These are phyloP conservation scores for Trichogramma pretiosum DNA, from an alignment of 1,140 invertebrate species.

Conservation along the genomic window DNA sequence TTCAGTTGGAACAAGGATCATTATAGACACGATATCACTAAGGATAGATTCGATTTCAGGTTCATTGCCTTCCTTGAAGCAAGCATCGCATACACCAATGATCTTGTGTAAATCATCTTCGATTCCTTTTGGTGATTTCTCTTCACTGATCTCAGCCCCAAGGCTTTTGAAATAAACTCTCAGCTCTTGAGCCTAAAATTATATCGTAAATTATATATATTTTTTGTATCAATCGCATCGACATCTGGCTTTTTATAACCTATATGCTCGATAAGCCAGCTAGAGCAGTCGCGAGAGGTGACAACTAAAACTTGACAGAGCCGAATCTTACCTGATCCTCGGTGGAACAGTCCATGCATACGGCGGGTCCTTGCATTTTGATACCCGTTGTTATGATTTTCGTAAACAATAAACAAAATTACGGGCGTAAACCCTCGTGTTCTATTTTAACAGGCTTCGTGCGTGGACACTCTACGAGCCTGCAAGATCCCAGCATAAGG, in stretches of 20 bases:
- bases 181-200: constrained; percentile 73
- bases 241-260: background rate
- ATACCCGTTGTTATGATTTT: constrained; percentile 3
- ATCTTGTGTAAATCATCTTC: constrained; percentile 92
- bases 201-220: too few relatives aligned
- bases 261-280: background rate
- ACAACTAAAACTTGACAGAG: background rate
- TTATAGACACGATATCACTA: constrained; percentile 87
- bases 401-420: background rate
- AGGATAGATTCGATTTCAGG: constrained; percentile 72
- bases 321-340: constrained; percentile 74
- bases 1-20: constrained; percentile 78
- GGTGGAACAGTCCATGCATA: constrained; percentile 71
- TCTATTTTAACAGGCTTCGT: background rate
- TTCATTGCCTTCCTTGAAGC: constrained; percentile 79
- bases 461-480: background rate
- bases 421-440: too few relatives aligned
- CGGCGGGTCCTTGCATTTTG: constrained; percentile 66
- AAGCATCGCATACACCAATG: constrained; percentile 85
- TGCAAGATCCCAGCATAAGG: too few relatives aligned
- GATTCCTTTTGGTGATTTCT: constrained; percentile 80
- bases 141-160: constrained; percentile 85
- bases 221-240: too few relatives aligned
- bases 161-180: constrained; percentile 81
- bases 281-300: background rate